phyloP scores from a whole-genome alignment of 2,797 vertebrate species.

The Melanotaenia nigrans region DNA sequence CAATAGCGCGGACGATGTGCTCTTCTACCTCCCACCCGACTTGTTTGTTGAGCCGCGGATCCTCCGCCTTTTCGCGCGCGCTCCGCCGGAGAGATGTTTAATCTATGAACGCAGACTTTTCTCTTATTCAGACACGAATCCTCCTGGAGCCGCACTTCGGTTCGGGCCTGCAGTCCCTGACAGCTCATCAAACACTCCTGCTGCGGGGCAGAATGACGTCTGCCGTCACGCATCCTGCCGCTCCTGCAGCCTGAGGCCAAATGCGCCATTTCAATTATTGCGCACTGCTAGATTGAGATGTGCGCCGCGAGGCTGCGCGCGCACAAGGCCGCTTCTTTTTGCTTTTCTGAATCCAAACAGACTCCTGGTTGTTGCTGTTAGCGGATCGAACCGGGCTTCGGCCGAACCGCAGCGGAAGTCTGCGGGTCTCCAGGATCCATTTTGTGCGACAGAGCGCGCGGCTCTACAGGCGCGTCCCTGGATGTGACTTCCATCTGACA shows the following conservation, averaged over 20 bases:
- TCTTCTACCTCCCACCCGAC: slow-evolving; percentile 2
- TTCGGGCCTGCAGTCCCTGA: slow-evolving; percentile 29
- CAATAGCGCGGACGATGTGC: slow-evolving; percentile 76
- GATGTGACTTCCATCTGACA: no score
- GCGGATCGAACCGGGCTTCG: background rate
- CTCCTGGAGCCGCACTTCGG: no score
- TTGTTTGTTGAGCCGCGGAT: background rate
- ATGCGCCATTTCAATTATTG: slow-evolving; percentile 89
- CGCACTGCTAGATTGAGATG: slow-evolving; percentile 80
- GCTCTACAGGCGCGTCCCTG: background rate
- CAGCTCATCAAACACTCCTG: slow-evolving; percentile 80
- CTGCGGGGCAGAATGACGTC: slow-evolving; percentile 85
- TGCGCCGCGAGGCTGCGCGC: slow-evolving; percentile 54
- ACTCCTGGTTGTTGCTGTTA: background rate
- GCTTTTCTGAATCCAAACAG: background rate
- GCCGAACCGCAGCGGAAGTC: background rate
- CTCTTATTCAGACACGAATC: background rate
- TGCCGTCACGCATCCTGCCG: slow-evolving; percentile 82
- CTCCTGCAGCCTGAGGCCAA: slow-evolving; percentile 78
- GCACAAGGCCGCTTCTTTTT: slow-evolving; percentile 10
- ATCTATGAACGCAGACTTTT: background rate
- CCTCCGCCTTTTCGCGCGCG: background rate
- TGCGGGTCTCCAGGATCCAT: background rate
- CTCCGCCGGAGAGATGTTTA: background rate
- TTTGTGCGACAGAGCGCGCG: background rate